Base-by-base conservation (phyloP, 2,113 vertebrate species). In the Tursiops truncatus region DNA sequence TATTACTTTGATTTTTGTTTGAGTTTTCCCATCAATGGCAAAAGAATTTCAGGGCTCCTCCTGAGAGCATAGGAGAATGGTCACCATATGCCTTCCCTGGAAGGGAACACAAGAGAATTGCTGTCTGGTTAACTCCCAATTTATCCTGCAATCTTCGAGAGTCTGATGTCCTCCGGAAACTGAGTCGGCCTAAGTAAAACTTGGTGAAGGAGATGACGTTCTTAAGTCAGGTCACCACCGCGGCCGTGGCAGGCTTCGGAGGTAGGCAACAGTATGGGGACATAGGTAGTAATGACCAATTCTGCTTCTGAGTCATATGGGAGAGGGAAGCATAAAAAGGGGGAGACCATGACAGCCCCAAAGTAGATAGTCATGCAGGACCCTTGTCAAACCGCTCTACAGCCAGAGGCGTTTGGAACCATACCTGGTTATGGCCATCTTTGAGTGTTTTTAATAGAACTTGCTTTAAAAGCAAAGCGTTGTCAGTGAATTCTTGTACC, bases 1-100 rank as follows among this genome's bases (percentile, higher is more conserved):
- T 90, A 97, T 96, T 87, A 89, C 97, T 97, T 97, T 95, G 96
- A 96, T 96, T 97, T 98, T 94, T 97, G 90, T 96, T 97, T 97
- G 95, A 90, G 85, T 97, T 98, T 97, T 96, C 97, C 95, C 92
- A 68, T 94, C 97, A 96, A 63, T 56, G 71, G 89, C 70, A 94
- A 96, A 63, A 36, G 84, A 96, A 94, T 94, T 96, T 96, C 81
- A 81, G 80, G 60, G n/a, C 97, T 96, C 80, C 36, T 86, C 44
- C 79, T 92, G 50, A 87, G 80, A 92, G 44, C 71, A 20, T 12
- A 70, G 36, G 70, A 95, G 56, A 96, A 97, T 95, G 91, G 88
- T 94, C 50, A 20, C 95, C 97, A 97, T 84, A 96, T 97, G 97
- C 33, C 26, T 90, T 92, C 87, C 80, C 74, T 84, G 38, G 70